Evolutionary conservation across 2,888 invertebrate genomes (phyloP).

Genomic region (Cephus nigrinus): DNA sequence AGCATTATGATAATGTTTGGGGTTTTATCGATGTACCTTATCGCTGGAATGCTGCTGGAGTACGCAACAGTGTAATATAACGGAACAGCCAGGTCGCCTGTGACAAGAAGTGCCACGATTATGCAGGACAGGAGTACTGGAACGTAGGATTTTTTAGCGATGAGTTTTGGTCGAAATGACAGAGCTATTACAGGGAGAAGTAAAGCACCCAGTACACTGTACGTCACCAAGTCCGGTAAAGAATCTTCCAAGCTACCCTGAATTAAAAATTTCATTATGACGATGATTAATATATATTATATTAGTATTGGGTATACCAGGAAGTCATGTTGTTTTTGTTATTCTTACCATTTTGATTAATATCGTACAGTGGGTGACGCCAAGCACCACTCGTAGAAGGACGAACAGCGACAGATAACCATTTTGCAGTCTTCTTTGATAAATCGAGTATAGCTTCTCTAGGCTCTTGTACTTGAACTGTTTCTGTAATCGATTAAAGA

Average conservation of each 20-base stretch:
- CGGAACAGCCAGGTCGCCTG: constrained; percentile 75
- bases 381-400: constrained; percentile 75
- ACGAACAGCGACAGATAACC: constrained; percentile 83
- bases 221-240: constrained; percentile 67
- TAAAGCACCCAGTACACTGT: constrained; percentile 63
- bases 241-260: constrained; percentile 56
- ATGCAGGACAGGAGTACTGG: constrained; percentile 64
- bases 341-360: constrained; percentile 68
- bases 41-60: constrained; percentile 44
- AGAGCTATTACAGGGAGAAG: constrained; percentile 66
- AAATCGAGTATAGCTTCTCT: constrained; percentile 79
- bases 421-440: constrained; percentile 81
- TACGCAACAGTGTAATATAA: constrained; percentile 70
- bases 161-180: constrained; percentile 66
- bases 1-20: background rate
- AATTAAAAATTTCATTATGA: constrained; percentile 17
- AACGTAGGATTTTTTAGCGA: constrained; percentile 57
- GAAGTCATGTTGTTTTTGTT: background rate
- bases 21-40: constrained; percentile 46
- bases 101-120: constrained; percentile 62
- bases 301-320: background rate
- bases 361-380: constrained; percentile 72
- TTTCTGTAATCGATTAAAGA: constrained; percentile 70
- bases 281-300: background rate
- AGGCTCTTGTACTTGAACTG: constrained; percentile 81